A percentile compares a stretch with the other conserved stretches of the same genome.
Evolutionary conservation across 2,113 vertebrate species (phyloP).

Genomic region (Ochotona princeps): DNA sequence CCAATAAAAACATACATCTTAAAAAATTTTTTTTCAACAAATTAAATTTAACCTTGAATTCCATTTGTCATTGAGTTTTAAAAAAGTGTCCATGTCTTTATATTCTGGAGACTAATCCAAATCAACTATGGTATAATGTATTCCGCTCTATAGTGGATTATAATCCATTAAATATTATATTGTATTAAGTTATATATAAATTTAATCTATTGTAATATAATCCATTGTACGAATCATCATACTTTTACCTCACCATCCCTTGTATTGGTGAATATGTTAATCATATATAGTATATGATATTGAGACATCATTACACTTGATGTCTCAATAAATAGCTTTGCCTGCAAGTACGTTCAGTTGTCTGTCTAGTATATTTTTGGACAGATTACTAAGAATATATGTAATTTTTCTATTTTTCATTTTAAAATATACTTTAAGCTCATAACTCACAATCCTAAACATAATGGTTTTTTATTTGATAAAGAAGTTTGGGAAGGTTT

Average conservation of each 20-base stretch:
- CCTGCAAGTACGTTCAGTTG: neutral
- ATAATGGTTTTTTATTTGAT: neutral
- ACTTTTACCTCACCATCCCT: neutral
- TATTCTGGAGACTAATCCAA: neutral
- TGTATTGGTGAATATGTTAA: neutral
- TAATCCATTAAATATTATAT: no score
- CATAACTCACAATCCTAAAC: neutral
- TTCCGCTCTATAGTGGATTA: no score
- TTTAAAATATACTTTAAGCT: conserved; percentile 48
- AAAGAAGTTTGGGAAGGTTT: conserved; percentile 12
- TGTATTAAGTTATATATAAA: no score
- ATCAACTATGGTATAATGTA: neutral
- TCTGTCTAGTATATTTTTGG: neutral
- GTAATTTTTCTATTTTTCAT: neutral
- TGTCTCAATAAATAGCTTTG: neutral
- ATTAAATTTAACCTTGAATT: no score
- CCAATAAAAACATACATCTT: no score
- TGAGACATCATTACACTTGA: no score
- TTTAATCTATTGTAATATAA: neutral
- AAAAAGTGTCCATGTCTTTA: neutral
- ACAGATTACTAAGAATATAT: neutral
- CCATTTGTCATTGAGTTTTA: no score
- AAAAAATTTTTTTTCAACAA: no score
- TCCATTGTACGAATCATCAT: neutral
- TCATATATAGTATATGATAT: no score